Evolutionary conservation across 2,797 vertebrate genomes (phyloP), one percentile per base, ranked within the genome.

Genomic region (Schizothorax lantsangensis): DNA sequence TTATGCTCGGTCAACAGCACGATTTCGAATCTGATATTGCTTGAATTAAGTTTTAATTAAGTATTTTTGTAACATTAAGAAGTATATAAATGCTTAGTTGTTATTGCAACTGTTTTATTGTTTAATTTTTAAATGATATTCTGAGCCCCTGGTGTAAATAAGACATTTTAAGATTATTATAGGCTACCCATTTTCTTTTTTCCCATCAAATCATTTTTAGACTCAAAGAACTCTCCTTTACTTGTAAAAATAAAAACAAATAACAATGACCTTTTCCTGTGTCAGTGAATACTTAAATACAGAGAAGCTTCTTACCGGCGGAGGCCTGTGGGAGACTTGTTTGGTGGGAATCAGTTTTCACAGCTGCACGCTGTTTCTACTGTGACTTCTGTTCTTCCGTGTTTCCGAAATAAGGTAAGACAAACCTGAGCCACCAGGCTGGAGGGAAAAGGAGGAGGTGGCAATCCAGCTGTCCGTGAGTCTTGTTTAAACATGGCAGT

Each of bases 361-460:
- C 15, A 77, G 59, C 57, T 57, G 59, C 69, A 33, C 69, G 33
- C 72, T 57, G 59, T 64, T 66, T 7, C n/a, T 77, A 21, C 17
- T 33, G 23, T 68, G 52, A 68, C 75, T 77, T 74, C 64, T 84
- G 26, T 75, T 74, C 74, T 80, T 64, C 73, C 40, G 71, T 59
- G 49, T 62, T 84, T 75, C 72, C 49, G 19, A 68, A 78, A 15
- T 33, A 68, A 84, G 43, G 33, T 86, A 33, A 78, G 26, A 52
- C 68, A 81, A 69, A 88, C 79, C 79, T 83, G 85, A 85, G 40
- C 17, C n/a, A 14, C 49, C 82, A 71, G 59, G 43, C 77, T 26
- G 52, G 21, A 82, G 59, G 69, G 45, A 66, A 74, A 71, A 74
- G 12, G 40, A 84, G 83, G 81, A 73, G 84, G 81, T 68, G 66